phyloP scores from a whole-genome alignment of 2,888 invertebrate species.

The Taphrorychus bicolor region DNA sequence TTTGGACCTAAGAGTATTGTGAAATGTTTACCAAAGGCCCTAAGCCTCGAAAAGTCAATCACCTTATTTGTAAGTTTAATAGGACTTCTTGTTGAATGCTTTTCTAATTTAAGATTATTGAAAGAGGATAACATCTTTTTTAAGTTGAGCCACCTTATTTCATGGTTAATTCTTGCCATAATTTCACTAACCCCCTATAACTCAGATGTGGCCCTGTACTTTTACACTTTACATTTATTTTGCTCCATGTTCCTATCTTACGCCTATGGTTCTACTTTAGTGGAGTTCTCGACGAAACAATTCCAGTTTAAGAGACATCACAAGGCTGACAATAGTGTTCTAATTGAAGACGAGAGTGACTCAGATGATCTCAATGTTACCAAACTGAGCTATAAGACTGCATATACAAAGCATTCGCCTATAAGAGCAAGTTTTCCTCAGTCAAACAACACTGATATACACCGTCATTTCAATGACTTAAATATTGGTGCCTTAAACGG shows the following conservation, averaged over 20 bases:
- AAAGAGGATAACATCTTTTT: conserved; percentile 26
- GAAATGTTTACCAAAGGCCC: conserved; percentile 12
- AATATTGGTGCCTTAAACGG: conserved; percentile 29
- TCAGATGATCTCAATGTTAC: conserved; percentile 19
- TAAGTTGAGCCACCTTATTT: conserved; percentile 40
- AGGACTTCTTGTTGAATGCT: conserved; percentile 46
- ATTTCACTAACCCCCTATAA: conserved; percentile 31
- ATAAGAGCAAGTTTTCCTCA: conserved; percentile 20
- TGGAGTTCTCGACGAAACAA: neutral
- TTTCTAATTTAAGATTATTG: conserved; percentile 36
- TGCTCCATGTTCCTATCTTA: conserved; percentile 18
- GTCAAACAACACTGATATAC: conserved; percentile 34
- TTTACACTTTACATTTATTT: conserved; percentile 43
- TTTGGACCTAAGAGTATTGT: conserved; percentile 23
- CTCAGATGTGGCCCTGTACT: conserved; percentile 17
- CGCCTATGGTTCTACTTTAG: conserved; percentile 9
- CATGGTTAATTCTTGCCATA: conserved; percentile 46
- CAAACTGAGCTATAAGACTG: conserved; percentile 14
- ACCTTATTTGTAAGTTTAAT: conserved; percentile 33
- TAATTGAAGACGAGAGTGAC: neutral
- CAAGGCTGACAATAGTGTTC: conserved; percentile 3
- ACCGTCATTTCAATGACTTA: conserved; percentile 32
- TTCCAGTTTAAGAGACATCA: conserved; percentile 15
- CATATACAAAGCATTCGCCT: conserved; percentile 14
- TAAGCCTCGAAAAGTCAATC: conserved; percentile 31